These are phyloP conservation scores for Sylvicola cinctus DNA, from an alignment of 2,888 invertebrate species.

Conservation along the genomic window DNA sequence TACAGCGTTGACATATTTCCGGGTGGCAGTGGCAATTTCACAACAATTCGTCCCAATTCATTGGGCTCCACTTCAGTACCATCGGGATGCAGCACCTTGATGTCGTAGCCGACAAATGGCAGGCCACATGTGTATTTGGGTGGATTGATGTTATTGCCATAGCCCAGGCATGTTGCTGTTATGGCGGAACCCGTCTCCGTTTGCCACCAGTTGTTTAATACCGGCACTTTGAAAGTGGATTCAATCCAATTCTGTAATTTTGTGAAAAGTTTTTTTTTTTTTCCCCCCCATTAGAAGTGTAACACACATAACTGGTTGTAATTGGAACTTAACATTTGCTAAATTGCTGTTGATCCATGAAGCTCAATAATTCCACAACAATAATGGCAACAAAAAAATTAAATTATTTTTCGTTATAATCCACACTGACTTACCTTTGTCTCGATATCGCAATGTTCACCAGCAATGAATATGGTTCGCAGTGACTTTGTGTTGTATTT, in stretches of 20 bases:
- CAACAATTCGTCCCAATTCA: constrained; percentile 65
- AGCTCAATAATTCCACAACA: no score
- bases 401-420: no score
- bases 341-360: no score
- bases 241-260: constrained; percentile 36
- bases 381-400: no score
- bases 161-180: constrained; percentile 63
- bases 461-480: constrained; percentile 60
- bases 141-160: constrained; percentile 45
- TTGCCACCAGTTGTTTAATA: constrained; percentile 94
- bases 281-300: no score
- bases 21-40: constrained; percentile 75
- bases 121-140: constrained; percentile 64
- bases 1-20: constrained; percentile 71
- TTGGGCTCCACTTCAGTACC: constrained; percentile 43
- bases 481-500: constrained; percentile 51
- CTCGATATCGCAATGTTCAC: constrained; percentile 85
- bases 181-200: constrained; percentile 87
- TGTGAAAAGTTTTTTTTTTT: no score
- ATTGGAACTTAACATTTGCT: no score
- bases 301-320: no score
- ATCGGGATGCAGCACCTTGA: constrained; percentile 42
- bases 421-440: constrained; percentile 43
- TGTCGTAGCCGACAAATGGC: constrained; percentile 75
- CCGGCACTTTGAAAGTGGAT: constrained; percentile 45